These are phyloP conservation scores for Sebastes diaconus DNA, from an alignment of 2,797 vertebrate genomes.

Conservation along the genomic window DNA sequence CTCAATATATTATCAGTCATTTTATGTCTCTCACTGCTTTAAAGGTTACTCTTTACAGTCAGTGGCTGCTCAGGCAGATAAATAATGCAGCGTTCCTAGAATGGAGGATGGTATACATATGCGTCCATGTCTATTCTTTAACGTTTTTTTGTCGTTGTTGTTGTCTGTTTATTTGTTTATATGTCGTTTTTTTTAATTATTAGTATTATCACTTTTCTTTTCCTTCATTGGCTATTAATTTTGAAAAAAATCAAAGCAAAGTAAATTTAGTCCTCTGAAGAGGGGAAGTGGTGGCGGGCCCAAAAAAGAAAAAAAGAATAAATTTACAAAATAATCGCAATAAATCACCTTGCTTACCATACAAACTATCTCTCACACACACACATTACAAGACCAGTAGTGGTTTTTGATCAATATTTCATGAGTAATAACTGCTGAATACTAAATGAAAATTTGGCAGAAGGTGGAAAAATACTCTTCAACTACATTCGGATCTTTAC, in stretches of 20 bases:
- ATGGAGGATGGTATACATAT: constrained; percentile 16
- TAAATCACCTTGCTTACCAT: too few relatives aligned
- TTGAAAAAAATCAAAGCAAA: too few relatives aligned
- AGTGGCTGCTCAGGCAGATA: constrained; percentile 33
- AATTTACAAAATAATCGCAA: too few relatives aligned
- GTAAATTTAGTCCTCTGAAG: too few relatives aligned
- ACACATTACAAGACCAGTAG: constrained; percentile 17
- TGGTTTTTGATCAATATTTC: constrained; percentile 59
- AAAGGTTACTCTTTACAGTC: constrained; percentile 25
- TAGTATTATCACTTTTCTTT: too few relatives aligned
- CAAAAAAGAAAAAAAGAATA: too few relatives aligned
- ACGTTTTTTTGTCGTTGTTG: too few relatives aligned
- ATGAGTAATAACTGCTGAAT: constrained; percentile 50
- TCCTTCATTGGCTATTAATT: too few relatives aligned
- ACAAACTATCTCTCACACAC: constrained; percentile 16
- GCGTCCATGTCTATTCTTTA: too few relatives aligned
- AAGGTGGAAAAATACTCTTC: constrained; percentile 32
- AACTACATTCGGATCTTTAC: constrained; percentile 20
- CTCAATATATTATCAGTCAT: constrained; percentile 7
- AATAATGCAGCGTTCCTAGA: constrained; percentile 56
- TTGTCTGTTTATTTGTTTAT: too few relatives aligned
- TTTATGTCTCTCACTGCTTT: constrained; percentile 22
- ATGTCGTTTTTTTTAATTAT: too few relatives aligned
- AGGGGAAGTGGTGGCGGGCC: too few relatives aligned
- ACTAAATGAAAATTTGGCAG: constrained; percentile 43